Percentiles rank a stretch among this genome's conserved stretches.
Evolutionary conservation across 2,888 invertebrate genomes (phyloP).

Genomic region (Urechis unicinctus): DNA sequence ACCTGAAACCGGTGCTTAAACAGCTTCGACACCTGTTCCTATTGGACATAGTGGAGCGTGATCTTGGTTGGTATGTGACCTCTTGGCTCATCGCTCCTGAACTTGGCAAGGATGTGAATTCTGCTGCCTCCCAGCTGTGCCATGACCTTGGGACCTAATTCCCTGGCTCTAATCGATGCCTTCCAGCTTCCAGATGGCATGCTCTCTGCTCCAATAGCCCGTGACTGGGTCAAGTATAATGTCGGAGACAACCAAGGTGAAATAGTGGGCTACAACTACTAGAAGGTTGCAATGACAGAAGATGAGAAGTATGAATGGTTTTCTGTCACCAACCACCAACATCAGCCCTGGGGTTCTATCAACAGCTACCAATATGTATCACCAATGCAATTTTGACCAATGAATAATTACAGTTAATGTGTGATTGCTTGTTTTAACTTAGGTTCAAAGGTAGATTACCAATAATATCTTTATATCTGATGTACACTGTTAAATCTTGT

Average conservation of each 20-base stretch:
- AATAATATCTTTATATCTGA: too few species aligned
- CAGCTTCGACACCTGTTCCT: conserved; percentile 23
- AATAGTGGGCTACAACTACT: too few species aligned
- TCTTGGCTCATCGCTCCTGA: conserved; percentile 14
- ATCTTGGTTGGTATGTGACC: conserved; percentile 20
- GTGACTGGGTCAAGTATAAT: conserved; percentile 27
- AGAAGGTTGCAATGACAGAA: too few species aligned
- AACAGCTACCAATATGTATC: too few species aligned
- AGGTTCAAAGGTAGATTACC: too few species aligned
- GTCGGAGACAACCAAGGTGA: conserved; percentile 10
- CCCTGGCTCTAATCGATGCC: conserved; percentile 21
- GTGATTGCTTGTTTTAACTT: too few species aligned
- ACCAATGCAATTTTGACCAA: too few species aligned
- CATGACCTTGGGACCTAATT: conserved; percentile 16
- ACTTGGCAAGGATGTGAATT: conserved; percentile 6
- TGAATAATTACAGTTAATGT: too few species aligned
- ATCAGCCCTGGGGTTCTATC: too few species aligned
- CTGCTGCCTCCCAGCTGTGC: conserved; percentile 14
- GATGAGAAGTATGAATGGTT: too few species aligned
- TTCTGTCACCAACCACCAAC: too few species aligned
- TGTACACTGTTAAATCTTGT: too few species aligned
- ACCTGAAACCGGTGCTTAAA: conserved; percentile 15
- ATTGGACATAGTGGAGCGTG: conserved; percentile 19
- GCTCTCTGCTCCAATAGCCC: conserved; percentile 26
- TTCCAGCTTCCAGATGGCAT: conserved; percentile 23